These are phyloP conservation scores for Bugula neritina DNA, from an alignment of 2,888 invertebrate species.

Conservation along the genomic window DNA sequence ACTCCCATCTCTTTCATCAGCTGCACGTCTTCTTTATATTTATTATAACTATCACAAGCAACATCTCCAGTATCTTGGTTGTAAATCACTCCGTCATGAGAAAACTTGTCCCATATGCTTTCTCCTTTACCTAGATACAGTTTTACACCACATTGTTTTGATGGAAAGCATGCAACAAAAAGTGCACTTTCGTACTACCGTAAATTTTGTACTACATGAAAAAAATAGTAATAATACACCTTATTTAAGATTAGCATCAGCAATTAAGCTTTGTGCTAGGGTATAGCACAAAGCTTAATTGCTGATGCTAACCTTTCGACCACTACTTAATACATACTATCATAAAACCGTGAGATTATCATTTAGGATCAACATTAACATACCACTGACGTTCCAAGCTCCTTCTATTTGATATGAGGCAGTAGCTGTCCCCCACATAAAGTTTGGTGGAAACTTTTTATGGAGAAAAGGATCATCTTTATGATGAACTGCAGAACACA, in stretches of 20 bases:
- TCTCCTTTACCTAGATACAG: constrained; percentile 43
- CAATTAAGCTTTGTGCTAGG: no score
- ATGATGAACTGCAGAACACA: not conserved
- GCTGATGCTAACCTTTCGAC: no score
- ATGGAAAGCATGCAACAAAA: no score
- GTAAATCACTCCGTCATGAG: constrained; percentile 46
- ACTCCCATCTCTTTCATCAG: constrained; percentile 58
- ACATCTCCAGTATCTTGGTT: constrained; percentile 55
- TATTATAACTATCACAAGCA: constrained; percentile 63
- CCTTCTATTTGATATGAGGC: constrained; percentile 64
- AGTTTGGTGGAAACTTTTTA: constrained; percentile 39
- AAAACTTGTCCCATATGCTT: constrained; percentile 64
- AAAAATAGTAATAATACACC: no score
- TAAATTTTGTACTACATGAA: no score
- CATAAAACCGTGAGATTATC: no score
- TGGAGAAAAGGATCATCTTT: constrained; percentile 28
- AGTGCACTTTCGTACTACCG: no score
- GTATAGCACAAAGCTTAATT: no score
- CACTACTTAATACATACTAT: no score
- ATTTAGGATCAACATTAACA: not conserved
- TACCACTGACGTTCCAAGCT: constrained; percentile 61
- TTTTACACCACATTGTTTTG: no score
- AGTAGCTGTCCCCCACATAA: constrained; percentile 53
- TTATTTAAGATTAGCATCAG: no score
- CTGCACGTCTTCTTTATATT: constrained; percentile 59